Percentiles rank a stretch among this genome's conserved stretches.
phyloP scores from a whole-genome alignment of 2,888 invertebrate genomes.

The Metellina segmentata region DNA sequence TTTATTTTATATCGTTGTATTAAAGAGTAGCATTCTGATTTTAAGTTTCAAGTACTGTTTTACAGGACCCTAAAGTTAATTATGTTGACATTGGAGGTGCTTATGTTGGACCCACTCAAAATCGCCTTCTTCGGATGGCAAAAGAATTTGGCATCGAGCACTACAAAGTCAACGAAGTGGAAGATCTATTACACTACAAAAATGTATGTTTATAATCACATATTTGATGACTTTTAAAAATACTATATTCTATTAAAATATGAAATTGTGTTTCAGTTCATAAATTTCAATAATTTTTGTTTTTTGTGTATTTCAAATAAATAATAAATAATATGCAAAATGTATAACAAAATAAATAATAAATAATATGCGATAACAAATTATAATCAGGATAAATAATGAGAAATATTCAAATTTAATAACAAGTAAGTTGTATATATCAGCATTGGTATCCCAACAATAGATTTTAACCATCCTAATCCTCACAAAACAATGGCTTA shows the following conservation, averaged over 20 bases:
- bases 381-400: too few relatives aligned
- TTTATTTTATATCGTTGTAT: neutral
- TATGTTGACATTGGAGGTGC: conserved; percentile 80
- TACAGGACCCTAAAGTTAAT: conserved; percentile 73
- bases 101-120: conserved; percentile 80
- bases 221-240: neutral
- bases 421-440: too few relatives aligned
- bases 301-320: neutral
- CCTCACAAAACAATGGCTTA: too few relatives aligned
- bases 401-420: too few relatives aligned
- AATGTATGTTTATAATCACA: conserved; percentile 51
- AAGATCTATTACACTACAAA: conserved; percentile 68
- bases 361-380: too few relatives aligned
- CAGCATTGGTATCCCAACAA: too few relatives aligned
- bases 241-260: neutral
- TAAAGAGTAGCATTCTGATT: neutral
- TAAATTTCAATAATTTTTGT: neutral
- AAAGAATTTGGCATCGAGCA: conserved; percentile 79
- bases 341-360: too few relatives aligned
- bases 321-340: neutral
- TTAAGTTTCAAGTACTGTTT: neutral
- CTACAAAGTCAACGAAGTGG: conserved; percentile 77
- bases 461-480: too few relatives aligned
- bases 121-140: conserved; percentile 79
- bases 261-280: neutral